phyloP scores from a whole-genome alignment of 2,113 vertebrate species.

The Platichthys stellatus region DNA sequence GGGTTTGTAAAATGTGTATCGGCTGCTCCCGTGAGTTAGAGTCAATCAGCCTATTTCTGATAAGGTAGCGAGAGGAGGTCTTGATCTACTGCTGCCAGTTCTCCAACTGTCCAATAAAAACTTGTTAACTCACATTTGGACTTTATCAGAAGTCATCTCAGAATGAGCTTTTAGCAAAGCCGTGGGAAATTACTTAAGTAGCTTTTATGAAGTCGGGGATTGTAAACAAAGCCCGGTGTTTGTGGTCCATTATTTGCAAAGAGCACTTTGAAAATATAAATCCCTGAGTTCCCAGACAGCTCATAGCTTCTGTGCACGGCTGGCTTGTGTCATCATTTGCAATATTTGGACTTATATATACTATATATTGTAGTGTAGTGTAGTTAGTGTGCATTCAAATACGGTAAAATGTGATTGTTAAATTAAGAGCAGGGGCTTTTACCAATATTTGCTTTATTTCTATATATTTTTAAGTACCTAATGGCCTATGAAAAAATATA shows the following conservation, averaged over 20 bases:
- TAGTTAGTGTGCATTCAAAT: constrained; percentile 1
- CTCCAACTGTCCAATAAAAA: neutral
- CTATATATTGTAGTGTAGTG: neutral
- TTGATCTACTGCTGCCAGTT: neutral
- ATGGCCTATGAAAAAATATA: no score
- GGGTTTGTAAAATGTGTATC: constrained; percentile 25
- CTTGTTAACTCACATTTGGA: constrained; percentile 20
- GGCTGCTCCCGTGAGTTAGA: constrained; percentile 10
- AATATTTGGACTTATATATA: constrained; percentile 20
- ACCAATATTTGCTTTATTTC: neutral
- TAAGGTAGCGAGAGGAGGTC: constrained; percentile 16
- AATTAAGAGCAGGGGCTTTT: neutral
- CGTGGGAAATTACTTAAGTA: constrained; percentile 47
- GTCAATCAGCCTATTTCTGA: constrained; percentile 34
- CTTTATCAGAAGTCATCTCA: neutral
- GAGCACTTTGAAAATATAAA: constrained; percentile 41
- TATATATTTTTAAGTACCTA: no score
- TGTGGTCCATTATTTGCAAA: constrained; percentile 54
- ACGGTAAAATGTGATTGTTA: neutral
- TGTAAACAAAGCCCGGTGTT: constrained; percentile 59
- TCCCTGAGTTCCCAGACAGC: constrained; percentile 10
- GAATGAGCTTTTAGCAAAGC: constrained; percentile 50
- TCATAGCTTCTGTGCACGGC: constrained; percentile 34
- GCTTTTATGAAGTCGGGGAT: constrained; percentile 36
- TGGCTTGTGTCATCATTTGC: constrained; percentile 4